Evolutionary conservation across 1,140 invertebrate genomes (phyloP).

Genomic region (Oncopodura yosiiana): DNA sequence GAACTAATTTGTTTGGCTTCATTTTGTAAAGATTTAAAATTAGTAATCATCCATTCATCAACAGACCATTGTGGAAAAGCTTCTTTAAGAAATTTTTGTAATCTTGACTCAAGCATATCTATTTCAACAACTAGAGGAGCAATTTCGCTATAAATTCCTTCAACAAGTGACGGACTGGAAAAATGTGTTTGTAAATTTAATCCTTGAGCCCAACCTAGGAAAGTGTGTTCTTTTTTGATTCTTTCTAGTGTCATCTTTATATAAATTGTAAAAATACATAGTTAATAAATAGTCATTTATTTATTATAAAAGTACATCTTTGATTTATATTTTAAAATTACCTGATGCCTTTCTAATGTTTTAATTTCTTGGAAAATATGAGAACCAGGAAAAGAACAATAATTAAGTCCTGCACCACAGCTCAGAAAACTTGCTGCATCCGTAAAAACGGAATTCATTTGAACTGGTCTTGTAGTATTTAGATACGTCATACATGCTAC

Average conservation of each 20-base stretch:
- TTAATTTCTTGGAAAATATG: conserved; percentile 35
- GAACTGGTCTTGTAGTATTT: conserved; percentile 27
- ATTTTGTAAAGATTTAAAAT: conserved; percentile 36
- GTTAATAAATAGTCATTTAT: background rate
- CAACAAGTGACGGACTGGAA: conserved; percentile 40
- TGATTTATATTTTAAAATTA: conserved; percentile 4
- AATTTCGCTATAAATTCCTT: conserved; percentile 36
- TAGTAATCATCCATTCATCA: conserved; percentile 39
- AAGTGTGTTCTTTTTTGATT: conserved; percentile 35
- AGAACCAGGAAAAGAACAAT: conserved; percentile 39
- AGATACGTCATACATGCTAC: conserved; percentile 44
- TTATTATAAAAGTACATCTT: background rate
- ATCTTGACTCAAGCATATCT: conserved; percentile 31
- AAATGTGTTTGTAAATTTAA: conserved; percentile 39
- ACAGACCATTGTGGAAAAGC: conserved; percentile 39
- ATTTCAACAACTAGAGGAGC: conserved; percentile 35
- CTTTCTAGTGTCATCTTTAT: conserved; percentile 24
- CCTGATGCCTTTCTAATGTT: conserved; percentile 13
- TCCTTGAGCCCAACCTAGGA: conserved; percentile 40
- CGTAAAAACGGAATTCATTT: conserved; percentile 28
- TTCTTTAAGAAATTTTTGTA: conserved; percentile 34
- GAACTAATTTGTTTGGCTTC: conserved; percentile 33
- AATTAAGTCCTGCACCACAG: conserved; percentile 35
- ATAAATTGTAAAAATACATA: background rate
- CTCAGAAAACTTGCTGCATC: conserved; percentile 29